Evolutionary conservation across 2,113 vertebrate species (phyloP).

Genomic region (Antechinus flavipes): DNA sequence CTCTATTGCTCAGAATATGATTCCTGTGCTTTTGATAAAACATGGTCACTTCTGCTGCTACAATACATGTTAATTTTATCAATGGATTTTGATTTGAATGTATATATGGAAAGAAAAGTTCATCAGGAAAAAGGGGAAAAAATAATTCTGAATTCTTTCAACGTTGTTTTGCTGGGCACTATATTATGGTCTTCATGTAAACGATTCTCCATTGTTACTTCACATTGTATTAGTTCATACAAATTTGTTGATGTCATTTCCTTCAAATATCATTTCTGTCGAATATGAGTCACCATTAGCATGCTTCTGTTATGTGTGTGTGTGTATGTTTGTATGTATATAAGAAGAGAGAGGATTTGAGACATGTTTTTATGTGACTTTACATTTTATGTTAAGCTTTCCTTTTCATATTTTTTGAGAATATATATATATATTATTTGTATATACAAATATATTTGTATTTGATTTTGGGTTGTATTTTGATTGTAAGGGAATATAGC

Average conservation of each 20-base stretch:
- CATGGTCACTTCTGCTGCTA: too few species aligned
- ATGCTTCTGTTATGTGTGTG: neutral
- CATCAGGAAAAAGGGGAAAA: neutral
- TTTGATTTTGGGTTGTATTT: slow-evolving; percentile 48
- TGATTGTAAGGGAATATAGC: slow-evolving; percentile 52
- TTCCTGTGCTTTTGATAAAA: too few species aligned
- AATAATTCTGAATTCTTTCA: neutral
- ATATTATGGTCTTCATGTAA: neutral
- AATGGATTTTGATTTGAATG: too few species aligned
- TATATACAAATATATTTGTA: neutral
- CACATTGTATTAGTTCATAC: neutral
- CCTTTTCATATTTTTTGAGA: slow-evolving; percentile 66
- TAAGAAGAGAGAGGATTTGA: slow-evolving; percentile 31
- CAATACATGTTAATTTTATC: too few species aligned
- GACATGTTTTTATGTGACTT: slow-evolving; percentile 22
- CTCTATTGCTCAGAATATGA: neutral
- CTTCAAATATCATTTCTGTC: neutral
- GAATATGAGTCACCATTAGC: neutral
- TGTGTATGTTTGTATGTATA: neutral
- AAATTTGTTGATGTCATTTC: neutral
- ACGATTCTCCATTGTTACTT: neutral
- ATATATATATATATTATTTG: slow-evolving; percentile 13
- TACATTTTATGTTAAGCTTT: slow-evolving; percentile 39
- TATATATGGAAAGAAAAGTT: neutral
- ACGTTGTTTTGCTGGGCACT: neutral